A percentile compares a stretch with the other conserved stretches of the same genome.
phyloP scores from a whole-genome alignment of 2,888 invertebrate genomes.

The Cheilosia impressa region DNA sequence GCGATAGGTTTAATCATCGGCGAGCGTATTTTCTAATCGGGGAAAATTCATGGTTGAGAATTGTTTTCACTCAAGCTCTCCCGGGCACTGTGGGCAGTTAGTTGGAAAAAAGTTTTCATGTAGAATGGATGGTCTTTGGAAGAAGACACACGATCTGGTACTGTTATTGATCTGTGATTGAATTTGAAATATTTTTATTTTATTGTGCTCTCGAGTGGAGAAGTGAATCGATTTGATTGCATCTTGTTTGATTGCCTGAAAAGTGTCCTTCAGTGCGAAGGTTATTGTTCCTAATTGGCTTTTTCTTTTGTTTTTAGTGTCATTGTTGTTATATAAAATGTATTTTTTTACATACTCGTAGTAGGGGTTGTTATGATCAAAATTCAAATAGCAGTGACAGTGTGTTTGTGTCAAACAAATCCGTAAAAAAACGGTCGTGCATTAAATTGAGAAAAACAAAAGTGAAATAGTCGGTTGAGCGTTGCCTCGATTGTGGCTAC shows the following conservation, averaged over 20 bases:
- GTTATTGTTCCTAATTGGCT: too few relatives aligned
- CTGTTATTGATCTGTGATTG: background rate
- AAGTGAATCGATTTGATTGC: background rate
- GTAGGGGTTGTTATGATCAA: too few relatives aligned
- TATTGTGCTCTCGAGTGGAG: background rate
- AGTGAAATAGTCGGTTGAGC: too few relatives aligned
- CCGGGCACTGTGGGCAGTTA: conserved; percentile 21
- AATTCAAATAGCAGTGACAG: too few relatives aligned
- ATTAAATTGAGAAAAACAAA: too few relatives aligned
- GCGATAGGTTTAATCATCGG: conserved; percentile 60
- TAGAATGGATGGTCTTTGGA: conserved; percentile 46
- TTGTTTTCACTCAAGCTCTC: conserved; percentile 11
- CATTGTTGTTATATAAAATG: too few relatives aligned
- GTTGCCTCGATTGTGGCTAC: too few relatives aligned
- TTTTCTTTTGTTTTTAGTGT: too few relatives aligned
- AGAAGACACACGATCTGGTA: background rate
- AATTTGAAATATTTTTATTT: background rate
- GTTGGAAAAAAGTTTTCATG: conserved; percentile 59
- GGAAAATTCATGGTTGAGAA: conserved; percentile 30
- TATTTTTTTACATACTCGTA: too few relatives aligned
- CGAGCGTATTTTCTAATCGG: conserved; percentile 44
- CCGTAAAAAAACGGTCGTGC: too few relatives aligned
- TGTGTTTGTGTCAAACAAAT: too few relatives aligned
- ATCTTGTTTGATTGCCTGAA: background rate
- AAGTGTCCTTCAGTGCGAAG: background rate